Percentiles rank a stretch among this genome's conserved stretches.
phyloP scores from a whole-genome alignment of 2,888 invertebrate species.

The Lacanobia wlatinum region DNA sequence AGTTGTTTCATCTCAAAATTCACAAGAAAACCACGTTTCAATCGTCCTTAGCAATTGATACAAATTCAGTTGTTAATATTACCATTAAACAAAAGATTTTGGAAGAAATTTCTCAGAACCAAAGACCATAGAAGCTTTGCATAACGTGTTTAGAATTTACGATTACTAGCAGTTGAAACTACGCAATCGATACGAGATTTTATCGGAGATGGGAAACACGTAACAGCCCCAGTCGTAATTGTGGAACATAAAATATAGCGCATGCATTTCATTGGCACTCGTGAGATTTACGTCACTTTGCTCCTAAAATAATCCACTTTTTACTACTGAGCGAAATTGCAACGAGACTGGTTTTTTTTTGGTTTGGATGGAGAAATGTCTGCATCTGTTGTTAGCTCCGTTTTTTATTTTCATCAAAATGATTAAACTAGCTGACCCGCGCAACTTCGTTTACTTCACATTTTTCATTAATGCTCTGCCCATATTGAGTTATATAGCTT shows the following conservation, averaged over 20 bases:
- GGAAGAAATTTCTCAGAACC: conserved; percentile 11
- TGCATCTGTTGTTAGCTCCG: no score
- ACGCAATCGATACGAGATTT: conserved; percentile 44
- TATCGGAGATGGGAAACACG: conserved; percentile 39
- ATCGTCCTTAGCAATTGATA: not conserved
- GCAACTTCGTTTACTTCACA: no score
- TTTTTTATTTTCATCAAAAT: no score
- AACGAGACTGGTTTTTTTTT: not conserved
- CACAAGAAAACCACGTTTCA: not conserved
- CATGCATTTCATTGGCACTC: conserved; percentile 19
- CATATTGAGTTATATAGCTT: no score
- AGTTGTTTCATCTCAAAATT: not conserved
- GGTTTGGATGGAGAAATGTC: no score
- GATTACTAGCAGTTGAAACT: conserved; percentile 11
- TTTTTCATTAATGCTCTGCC: no score
- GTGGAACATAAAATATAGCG: conserved; percentile 27
- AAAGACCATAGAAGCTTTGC: conserved; percentile 1
- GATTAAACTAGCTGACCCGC: no score
- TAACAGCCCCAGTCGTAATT: conserved; percentile 32
- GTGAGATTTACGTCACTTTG: conserved; percentile 11
- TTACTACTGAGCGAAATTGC: not conserved
- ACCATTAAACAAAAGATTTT: not conserved
- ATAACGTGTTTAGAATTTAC: conserved; percentile 24
- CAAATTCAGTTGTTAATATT: not conserved
- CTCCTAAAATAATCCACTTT: conserved; percentile 32